Percentiles rank a stretch among this genome's conserved stretches.
phyloP scores from a whole-genome alignment of 2,113 vertebrate species.

The Dromas ardeola region DNA sequence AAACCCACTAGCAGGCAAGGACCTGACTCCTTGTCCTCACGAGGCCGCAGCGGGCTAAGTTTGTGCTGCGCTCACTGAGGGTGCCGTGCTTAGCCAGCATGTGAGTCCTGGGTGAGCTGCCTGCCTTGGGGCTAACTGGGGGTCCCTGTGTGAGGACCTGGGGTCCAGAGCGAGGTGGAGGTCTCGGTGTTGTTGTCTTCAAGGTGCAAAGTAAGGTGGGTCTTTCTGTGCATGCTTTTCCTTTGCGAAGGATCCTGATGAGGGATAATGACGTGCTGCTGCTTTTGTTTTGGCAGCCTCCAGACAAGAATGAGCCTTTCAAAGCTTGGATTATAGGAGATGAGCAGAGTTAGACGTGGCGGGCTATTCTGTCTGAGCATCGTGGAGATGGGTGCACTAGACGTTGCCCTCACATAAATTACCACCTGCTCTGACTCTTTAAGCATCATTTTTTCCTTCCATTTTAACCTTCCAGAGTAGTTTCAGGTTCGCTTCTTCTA shows the following conservation, averaged over 20 bases:
- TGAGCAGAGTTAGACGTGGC: neutral
- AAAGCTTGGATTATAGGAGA: neutral
- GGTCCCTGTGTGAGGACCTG: fast-evolving
- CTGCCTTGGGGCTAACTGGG: neutral
- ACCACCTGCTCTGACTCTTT: neutral
- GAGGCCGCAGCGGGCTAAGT: fast-evolving
- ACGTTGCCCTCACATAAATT: neutral
- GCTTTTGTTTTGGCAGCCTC: neutral
- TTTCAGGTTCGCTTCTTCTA: slow-evolving; percentile 44
- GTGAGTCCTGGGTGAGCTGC: neutral
- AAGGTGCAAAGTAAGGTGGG: neutral
- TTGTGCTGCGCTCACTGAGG: fast-evolving
- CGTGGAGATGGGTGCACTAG: neutral
- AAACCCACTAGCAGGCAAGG: neutral
- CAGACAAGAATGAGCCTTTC: neutral
- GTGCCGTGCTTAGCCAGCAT: fast-evolving
- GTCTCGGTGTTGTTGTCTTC: neutral
- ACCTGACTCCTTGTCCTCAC: neutral
- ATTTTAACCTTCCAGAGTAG: slow-evolving; percentile 16
- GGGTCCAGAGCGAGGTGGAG: neutral
- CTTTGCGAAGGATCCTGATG: neutral
- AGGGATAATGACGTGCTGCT: neutral
- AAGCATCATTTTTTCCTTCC: neutral
- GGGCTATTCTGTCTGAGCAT: neutral
- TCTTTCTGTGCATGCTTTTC: neutral